Percentiles rank a stretch among this genome's conserved stretches.
phyloP scores from a whole-genome alignment of 2,113 vertebrate species.

The Chaenocephalus aceratus region DNA sequence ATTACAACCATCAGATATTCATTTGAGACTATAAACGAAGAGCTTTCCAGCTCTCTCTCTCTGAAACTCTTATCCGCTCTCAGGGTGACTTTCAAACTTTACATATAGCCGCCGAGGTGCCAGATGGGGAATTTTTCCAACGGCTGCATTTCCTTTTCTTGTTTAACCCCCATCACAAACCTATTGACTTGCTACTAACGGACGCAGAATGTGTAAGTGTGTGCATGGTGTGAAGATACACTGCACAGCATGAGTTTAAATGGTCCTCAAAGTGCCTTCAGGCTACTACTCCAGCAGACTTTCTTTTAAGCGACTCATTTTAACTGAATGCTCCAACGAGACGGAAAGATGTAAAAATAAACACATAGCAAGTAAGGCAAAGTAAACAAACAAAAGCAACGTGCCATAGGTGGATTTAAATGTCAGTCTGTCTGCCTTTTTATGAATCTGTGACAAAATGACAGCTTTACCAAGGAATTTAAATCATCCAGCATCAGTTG shows the following conservation, averaged over 20 bases:
- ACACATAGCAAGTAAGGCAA: background rate
- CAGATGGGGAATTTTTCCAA: slow-evolving; percentile 42
- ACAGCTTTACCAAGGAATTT: too few species aligned
- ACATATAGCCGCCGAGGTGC: slow-evolving; percentile 22
- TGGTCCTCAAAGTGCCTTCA: slow-evolving; percentile 29
- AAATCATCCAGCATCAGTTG: background rate
- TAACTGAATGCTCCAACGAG: background rate
- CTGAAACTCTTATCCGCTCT: slow-evolving; percentile 17
- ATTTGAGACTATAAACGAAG: slow-evolving; percentile 28
- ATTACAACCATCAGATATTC: slow-evolving; percentile 39
- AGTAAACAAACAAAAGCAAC: slow-evolving; percentile 1
- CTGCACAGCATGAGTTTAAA: slow-evolving; percentile 26
- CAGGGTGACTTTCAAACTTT: slow-evolving; percentile 72
- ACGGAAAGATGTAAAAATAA: slow-evolving; percentile 2
- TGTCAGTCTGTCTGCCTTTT: background rate
- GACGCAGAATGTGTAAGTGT: background rate
- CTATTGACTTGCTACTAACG: slow-evolving; percentile 45
- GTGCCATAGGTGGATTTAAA: background rate
- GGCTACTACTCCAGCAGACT: slow-evolving; percentile 24
- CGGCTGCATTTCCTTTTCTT: slow-evolving; percentile 44
- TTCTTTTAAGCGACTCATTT: slow-evolving; percentile 10
- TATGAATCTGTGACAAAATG: background rate
- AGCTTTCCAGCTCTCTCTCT: slow-evolving; percentile 15
- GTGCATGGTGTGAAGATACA: slow-evolving; percentile 13
- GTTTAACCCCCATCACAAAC: slow-evolving; percentile 19